Evolutionary conservation across 2,888 invertebrate genomes (phyloP).

Genomic region (Zaprionus bogoriensis): DNA sequence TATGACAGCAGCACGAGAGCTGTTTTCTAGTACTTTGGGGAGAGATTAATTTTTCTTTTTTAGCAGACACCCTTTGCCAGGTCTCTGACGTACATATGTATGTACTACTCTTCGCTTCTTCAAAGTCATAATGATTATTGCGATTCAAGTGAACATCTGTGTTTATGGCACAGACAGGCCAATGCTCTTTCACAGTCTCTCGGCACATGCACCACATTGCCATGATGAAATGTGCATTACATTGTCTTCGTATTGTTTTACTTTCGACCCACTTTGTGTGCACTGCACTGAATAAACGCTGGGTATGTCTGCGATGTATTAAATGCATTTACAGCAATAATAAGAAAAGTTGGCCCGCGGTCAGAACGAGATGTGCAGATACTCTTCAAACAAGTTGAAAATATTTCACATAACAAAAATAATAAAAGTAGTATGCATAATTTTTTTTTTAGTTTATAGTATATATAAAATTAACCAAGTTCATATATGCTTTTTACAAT

Average conservation of each 20-base stretch:
- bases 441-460: too few relatives aligned
- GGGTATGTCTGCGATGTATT: slow-evolving; percentile 21
- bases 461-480: too few relatives aligned
- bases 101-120: background rate
- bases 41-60: background rate
- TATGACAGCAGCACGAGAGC: background rate
- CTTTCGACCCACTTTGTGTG: slow-evolving; percentile 61
- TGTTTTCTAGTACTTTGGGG: background rate
- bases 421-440: slow-evolving; percentile 19
- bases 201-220: slow-evolving; percentile 9
- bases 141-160: background rate
- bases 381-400: slow-evolving; percentile 30
- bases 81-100: background rate
- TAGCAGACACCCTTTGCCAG: too few relatives aligned
- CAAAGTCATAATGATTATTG: slow-evolving; percentile 16
- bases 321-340: slow-evolving; percentile 66
- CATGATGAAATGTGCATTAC: slow-evolving; percentile 29
- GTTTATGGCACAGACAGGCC: background rate
- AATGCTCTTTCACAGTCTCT: too few relatives aligned
- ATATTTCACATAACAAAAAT: slow-evolving; percentile 25
- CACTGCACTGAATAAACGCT: slow-evolving; percentile 30
- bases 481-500: too few relatives aligned
- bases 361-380: slow-evolving; percentile 42
- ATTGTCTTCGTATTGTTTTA: slow-evolving; percentile 55
- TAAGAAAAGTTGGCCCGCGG: slow-evolving; percentile 71